A percentile compares a stretch with the other conserved stretches of the same genome.
These are phyloP conservation scores for Drosophila bocki DNA, from an alignment of 1,140 invertebrate genomes.

Conservation along the genomic window DNA sequence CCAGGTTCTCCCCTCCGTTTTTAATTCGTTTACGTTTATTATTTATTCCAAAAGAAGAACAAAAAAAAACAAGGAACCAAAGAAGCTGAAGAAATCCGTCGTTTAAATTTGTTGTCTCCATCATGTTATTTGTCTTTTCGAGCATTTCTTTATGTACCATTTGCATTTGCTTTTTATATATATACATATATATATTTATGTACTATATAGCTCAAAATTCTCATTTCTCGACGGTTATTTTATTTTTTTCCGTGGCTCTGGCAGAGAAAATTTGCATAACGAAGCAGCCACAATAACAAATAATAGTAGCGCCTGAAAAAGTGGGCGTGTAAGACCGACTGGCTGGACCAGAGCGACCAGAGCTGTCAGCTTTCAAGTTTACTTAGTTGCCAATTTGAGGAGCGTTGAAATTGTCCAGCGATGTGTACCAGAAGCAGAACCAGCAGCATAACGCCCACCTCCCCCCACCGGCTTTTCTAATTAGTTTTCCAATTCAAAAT, in stretches of 20 bases:
- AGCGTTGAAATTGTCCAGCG: conserved; percentile 63
- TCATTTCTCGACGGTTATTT: conserved; percentile 55
- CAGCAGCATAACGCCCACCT: not conserved
- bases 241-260: conserved; percentile 2
- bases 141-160: conserved; percentile 76
- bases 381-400: conserved; percentile 76
- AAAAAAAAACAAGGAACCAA: conserved; percentile 35
- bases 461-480: conserved; percentile 53
- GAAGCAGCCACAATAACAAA: conserved; percentile 63
- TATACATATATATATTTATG: conserved; percentile 32
- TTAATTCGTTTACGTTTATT: conserved; percentile 84
- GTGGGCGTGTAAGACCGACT: conserved; percentile 45
- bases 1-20: conserved; percentile 32
- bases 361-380: conserved; percentile 70
- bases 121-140: conserved; percentile 69
- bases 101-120: conserved; percentile 54
- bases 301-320: conserved; percentile 11
- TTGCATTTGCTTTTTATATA: conserved; percentile 64
- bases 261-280: conserved; percentile 71
- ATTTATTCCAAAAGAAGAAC: conserved; percentile 66
- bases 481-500: conserved; percentile 68
- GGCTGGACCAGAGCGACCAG: conserved; percentile 18
- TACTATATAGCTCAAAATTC: conserved; percentile 62
- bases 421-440: conserved; percentile 40
- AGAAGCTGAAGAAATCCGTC: conserved; percentile 44